A percentile compares a stretch with the other conserved stretches of the same genome.
These are phyloP conservation scores for Toxotes jaculatrix DNA, from an alignment of 2,113 vertebrate genomes.

Conservation along the genomic window DNA sequence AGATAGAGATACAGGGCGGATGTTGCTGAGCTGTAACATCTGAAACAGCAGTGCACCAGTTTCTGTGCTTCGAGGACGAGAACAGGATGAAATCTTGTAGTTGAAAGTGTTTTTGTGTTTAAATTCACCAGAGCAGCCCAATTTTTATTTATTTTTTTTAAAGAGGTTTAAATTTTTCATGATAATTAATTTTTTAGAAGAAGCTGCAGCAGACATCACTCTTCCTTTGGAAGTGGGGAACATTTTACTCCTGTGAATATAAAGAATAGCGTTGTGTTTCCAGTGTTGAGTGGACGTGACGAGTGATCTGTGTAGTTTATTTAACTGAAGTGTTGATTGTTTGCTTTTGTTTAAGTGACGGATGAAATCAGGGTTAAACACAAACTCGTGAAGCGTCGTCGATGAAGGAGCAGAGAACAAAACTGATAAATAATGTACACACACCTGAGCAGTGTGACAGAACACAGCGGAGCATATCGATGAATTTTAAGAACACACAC, in stretches of 20 bases:
- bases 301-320: background rate
- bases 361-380: too few species aligned
- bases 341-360: background rate
- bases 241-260: background rate
- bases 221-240: background rate
- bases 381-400: too few species aligned
- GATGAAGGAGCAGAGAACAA: background rate
- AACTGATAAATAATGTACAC: background rate
- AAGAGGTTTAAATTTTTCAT: background rate
- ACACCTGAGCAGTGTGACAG: background rate
- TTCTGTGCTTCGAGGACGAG: background rate
- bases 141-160: background rate
- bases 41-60: too few species aligned
- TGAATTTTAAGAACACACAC: background rate
- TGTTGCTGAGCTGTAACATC: too few species aligned
- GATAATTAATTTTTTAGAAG: background rate
- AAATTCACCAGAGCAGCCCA: background rate
- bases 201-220: background rate
- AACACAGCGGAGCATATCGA: background rate
- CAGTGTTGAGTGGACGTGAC: too few species aligned
- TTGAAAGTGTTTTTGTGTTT: background rate
- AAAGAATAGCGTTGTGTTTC: too few species aligned
- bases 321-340: too few species aligned
- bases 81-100: too few species aligned
- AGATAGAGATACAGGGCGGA: too few species aligned